Conservation (phyloP, 1,140 invertebrate species). For the Drosophila subpulchrella region DNA sequence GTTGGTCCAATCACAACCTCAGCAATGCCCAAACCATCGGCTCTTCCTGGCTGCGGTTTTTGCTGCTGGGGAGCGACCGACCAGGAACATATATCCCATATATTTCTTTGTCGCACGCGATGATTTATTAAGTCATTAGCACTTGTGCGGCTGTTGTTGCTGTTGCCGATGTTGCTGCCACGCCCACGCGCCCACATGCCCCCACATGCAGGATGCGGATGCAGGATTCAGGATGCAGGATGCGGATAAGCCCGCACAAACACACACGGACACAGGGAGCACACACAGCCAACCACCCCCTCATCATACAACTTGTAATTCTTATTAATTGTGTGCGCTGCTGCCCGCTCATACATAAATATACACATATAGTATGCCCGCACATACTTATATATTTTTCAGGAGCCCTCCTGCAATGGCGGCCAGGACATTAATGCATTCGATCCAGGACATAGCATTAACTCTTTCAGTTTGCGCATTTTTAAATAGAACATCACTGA, state of each 20-base stretch:
- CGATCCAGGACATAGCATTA: slow-evolving; percentile 42
- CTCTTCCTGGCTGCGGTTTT: slow-evolving; percentile 41
- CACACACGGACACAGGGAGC: slow-evolving; percentile 3
- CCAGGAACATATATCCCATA: slow-evolving; percentile 61
- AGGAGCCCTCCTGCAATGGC: slow-evolving; percentile 14
- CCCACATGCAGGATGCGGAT: slow-evolving; percentile 27
- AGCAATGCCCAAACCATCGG: slow-evolving; percentile 29
- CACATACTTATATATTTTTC: slow-evolving; percentile 34
- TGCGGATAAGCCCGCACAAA: slow-evolving; percentile 35
- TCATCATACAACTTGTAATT: slow-evolving; percentile 81
- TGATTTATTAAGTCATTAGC: slow-evolving; percentile 84
- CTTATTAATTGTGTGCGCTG: slow-evolving; percentile 82
- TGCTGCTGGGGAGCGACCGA: slow-evolving; percentile 13
- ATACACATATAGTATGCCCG: background rate
- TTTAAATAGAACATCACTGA: slow-evolving; percentile 45
- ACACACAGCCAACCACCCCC: slow-evolving; percentile 5
- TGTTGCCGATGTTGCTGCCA: slow-evolving; percentile 42
- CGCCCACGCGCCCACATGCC: slow-evolving; percentile 34
- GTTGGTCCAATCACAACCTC: slow-evolving; percentile 39
- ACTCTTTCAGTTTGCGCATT: slow-evolving; percentile 48
- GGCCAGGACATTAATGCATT: slow-evolving; percentile 45
- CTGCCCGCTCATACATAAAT: slow-evolving; percentile 1
- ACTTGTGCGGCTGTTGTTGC: slow-evolving; percentile 72
- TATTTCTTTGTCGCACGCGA: slow-evolving; percentile 82
- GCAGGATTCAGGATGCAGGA: slow-evolving; percentile 25